Conservation (phyloP, 2,888 invertebrate species). For the Tenthredo distinguenda region DNA sequence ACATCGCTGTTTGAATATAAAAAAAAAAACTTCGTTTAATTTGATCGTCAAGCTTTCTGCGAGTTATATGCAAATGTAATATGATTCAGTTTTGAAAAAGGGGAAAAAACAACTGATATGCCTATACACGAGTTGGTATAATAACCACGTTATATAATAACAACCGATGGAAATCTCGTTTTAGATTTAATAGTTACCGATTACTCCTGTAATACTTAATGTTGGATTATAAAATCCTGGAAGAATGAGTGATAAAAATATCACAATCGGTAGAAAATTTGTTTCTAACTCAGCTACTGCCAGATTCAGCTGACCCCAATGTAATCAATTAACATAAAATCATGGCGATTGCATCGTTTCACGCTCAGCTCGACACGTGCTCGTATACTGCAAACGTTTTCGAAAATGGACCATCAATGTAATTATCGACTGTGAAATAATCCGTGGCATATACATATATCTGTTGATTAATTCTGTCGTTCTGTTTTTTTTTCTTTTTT, state of each 20-base stretch:
- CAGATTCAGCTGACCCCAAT: not conserved
- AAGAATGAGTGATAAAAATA: not conserved
- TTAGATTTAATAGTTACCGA: not conserved
- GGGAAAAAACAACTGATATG: not conserved
- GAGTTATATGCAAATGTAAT: not conserved
- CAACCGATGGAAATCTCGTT: not conserved
- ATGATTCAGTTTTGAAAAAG: not conserved
- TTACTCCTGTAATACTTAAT: not conserved
- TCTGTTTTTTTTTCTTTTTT: no score
- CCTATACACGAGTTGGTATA: not conserved
- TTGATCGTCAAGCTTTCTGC: not conserved
- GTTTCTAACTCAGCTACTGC: not conserved
- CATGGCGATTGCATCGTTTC: not conserved
- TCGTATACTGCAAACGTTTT: not conserved
- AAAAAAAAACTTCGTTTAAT: not conserved
- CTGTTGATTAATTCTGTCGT: not conserved
- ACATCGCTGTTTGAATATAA: not conserved
- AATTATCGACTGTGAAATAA: not conserved
- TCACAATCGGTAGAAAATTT: not conserved
- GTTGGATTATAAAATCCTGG: not conserved
- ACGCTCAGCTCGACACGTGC: not conserved
- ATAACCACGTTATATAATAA: conserved; percentile 1
- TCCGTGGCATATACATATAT: not conserved
- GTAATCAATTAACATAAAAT: conserved; percentile 1
- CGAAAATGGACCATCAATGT: not conserved